Percentiles rank a stretch among this genome's conserved stretches.
Conservation (phyloP, 2,888 invertebrate species). For the Tinea pellionella region DNA sequence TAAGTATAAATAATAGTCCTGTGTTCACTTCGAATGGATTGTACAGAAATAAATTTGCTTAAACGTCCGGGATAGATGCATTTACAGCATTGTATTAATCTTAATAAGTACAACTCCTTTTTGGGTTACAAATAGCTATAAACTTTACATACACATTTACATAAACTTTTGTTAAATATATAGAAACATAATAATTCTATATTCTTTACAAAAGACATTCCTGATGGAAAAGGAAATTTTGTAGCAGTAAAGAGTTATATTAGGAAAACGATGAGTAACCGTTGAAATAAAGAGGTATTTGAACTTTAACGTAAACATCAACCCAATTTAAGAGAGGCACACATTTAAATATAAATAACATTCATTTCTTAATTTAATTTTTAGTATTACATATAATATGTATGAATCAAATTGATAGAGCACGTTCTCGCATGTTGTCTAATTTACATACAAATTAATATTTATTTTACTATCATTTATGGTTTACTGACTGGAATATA, state of each 20-base stretch:
- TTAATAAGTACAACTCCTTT: background rate
- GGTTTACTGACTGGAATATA: no score
- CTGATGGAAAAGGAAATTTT: background rate
- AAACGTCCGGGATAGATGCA: conserved; percentile 41
- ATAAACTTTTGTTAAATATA: no score
- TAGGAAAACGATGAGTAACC: background rate
- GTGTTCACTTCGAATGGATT: no score
- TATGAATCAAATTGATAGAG: background rate
- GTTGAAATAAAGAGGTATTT: conserved; percentile 1
- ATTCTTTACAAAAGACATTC: no score
- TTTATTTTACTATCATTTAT: no score
- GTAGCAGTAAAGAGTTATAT: background rate
- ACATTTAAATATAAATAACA: background rate
- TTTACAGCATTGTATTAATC: background rate
- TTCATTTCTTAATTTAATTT: background rate
- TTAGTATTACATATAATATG: background rate
- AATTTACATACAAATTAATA: no score
- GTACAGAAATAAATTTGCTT: conserved; percentile 45
- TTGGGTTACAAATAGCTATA: background rate
- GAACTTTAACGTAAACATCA: conserved; percentile 3
- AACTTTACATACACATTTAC: background rate
- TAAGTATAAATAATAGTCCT: no score
- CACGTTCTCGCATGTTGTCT: background rate
- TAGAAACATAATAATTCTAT: no score
- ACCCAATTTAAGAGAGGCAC: background rate